Base-by-base conservation (phyloP, 2,113 vertebrate species). In the Excalfactoria chinensis region DNA sequence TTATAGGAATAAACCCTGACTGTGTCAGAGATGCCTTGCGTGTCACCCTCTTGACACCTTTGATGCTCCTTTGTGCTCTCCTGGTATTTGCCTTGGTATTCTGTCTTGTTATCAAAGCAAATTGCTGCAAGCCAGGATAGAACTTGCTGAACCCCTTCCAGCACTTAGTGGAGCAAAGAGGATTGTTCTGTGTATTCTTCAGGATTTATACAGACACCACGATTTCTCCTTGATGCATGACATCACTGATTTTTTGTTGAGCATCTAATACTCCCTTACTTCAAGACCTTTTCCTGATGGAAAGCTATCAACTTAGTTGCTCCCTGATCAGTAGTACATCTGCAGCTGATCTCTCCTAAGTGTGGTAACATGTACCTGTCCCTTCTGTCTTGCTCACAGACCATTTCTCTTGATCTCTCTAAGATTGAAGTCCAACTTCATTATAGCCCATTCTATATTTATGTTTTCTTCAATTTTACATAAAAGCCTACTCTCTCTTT, bases 61-160 rank as follows among this genome's bases (percentile, higher is more conserved):
- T 16, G 26, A n/a, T 32, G 13, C 17, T 90, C 20, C 68, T 2
- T 1, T 3, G 16, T 41, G 21, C 12, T 62, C 30, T 10, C 22
- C 34, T 26, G 19, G 49, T 1, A 0, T 78, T 73, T 70, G 15
- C 30, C 9, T 37, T 1, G 1, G 18, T 5, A 3, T 1, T 41
- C 8, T 63, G 9, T 63, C 23, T 40, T 1, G 2, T 59, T 15
- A 7, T 37, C 0, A 5, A 84, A 55, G 26, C 9, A 3, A 16
- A 28, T 12, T 4, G 6, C 46, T 1, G 3, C 9, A 71, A 46
- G 32, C 22, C 66, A 51, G 78, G 23, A 44, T 41, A 12, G 11
- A 12, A 11, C 62, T 59, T 34, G n/a, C 11, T 51, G 63, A 62
- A 17, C 11, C 46, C 22, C 51, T 46, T 19, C 28, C 81, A 74